A percentile compares a stretch with the other conserved stretches of the same genome.
Conservation (phyloP, 1,140 invertebrate species). For the Maniola jurtina region DNA sequence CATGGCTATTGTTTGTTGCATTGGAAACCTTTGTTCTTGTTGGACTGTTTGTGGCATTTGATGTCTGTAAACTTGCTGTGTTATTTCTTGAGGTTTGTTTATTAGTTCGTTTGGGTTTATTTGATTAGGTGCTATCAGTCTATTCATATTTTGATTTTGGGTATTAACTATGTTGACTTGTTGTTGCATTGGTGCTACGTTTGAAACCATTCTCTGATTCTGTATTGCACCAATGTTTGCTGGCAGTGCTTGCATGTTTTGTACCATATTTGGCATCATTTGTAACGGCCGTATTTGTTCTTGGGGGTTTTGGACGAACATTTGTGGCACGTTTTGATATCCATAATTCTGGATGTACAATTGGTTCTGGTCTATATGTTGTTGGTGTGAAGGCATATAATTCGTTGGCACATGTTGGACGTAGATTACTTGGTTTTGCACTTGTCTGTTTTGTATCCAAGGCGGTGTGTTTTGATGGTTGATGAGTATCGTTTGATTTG, state of each 20-base stretch:
- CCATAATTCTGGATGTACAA: slow-evolving; percentile 57
- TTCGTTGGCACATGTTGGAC: slow-evolving; percentile 61
- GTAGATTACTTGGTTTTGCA: slow-evolving; percentile 60
- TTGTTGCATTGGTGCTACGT: slow-evolving; percentile 16
- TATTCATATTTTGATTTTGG: slow-evolving; percentile 30
- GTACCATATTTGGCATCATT: slow-evolving; percentile 44
- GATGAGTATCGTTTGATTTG: slow-evolving; percentile 61
- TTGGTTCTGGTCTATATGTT: slow-evolving; percentile 58
- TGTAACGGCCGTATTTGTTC: slow-evolving; percentile 49
- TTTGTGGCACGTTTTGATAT: slow-evolving; percentile 56
- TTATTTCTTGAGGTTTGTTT: slow-evolving; percentile 26
- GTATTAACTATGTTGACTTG: slow-evolving; percentile 22
- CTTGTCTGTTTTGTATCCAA: slow-evolving; percentile 62
- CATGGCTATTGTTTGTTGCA: slow-evolving; percentile 32
- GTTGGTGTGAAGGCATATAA: slow-evolving; percentile 46
- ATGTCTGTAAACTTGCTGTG: slow-evolving; percentile 26
- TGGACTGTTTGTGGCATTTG: slow-evolving; percentile 26
- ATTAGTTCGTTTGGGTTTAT: slow-evolving; percentile 25
- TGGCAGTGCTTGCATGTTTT: slow-evolving; percentile 36
- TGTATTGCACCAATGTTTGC: slow-evolving; percentile 31
- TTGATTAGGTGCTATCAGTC: slow-evolving; percentile 27
- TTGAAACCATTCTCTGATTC: slow-evolving; percentile 30
- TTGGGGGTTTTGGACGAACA: slow-evolving; percentile 48
- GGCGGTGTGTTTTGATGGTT: slow-evolving; percentile 67
- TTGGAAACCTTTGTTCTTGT: slow-evolving; percentile 29